Evolutionary conservation across 2,888 invertebrate species (phyloP), one percentile per base, ranked within the genome.

Genomic region (Torymus aiolomorphi): DNA sequence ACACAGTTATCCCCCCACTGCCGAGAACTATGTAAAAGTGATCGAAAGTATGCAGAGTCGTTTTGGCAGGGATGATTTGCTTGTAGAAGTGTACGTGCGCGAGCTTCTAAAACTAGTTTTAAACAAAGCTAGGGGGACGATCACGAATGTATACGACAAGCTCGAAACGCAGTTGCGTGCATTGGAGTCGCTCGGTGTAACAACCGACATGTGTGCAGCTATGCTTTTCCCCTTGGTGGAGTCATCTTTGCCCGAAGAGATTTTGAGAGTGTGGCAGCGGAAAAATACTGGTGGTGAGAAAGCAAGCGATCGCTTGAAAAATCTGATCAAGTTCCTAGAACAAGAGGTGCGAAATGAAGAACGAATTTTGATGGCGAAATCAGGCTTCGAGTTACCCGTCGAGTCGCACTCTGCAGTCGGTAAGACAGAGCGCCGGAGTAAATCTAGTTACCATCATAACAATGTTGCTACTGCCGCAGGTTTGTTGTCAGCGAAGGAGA

Each of bases 161-260:
- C 63, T 88, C 11, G 85, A 86, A 69, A 80, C 85, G 20, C 85
- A 87, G 57, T 71, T 88, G 56, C 75, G 85, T 57, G 84, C 86
- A 14, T 78, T 80, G 0, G 83, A 84, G 51, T 66, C 83, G 2
- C 73, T 84, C 5, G 83, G 81, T 10, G 83, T 83, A 31, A 83
- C 85, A 13, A 78, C 81, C 2, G 82, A 83, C n/a, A n/a, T n/a
- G n/a, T n/a, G n/a, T n/a, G n/a, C n/a, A n/a, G n/a, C n/a, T n/a
- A n/a, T n/a, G n/a, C 12, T 83, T 80, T 66, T 84, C 62, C 84
- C 84, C 0, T 52, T 84, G 10, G 86, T 85, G 20, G 84, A 85
- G 67, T 84, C 84, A 0, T 80, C 82, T 16, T 65, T 85, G 8
- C 86, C 85, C 11, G 84, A 84, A 13, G 82, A 82, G 5, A 56